Evolutionary conservation across 2,888 invertebrate genomes (phyloP).

Genomic region (Melitaea athalia): DNA sequence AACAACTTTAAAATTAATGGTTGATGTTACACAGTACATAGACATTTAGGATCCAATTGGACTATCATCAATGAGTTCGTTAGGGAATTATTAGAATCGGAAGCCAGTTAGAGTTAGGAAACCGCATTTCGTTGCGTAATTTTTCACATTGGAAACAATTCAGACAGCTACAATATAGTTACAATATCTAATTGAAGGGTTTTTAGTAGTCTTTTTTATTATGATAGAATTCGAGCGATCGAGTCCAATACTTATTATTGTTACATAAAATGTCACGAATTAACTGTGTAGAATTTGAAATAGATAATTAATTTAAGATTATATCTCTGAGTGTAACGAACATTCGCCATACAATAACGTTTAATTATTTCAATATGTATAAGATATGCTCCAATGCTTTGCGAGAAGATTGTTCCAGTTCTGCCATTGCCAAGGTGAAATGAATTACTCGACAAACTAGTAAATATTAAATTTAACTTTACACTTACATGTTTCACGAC

Average conservation of each 20-base stretch:
- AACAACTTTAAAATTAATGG: background rate
- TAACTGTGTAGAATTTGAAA: no score
- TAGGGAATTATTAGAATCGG: background rate
- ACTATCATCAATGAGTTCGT: slow-evolving; percentile 6
- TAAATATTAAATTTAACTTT: slow-evolving; percentile 18
- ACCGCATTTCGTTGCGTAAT: background rate
- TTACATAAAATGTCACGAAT: no score
- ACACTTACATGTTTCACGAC: slow-evolving; percentile 5
- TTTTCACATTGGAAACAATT: background rate
- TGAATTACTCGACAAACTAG: slow-evolving; percentile 39
- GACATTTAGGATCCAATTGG: slow-evolving; percentile 5
- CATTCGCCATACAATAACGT: slow-evolving; percentile 33
- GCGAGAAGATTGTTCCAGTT: slow-evolving; percentile 53
- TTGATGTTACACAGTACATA: background rate
- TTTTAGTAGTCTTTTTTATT: background rate
- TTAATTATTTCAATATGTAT: slow-evolving; percentile 51
- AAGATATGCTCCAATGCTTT: slow-evolving; percentile 52
- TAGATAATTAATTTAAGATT: no score
- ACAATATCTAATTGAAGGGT: background rate
- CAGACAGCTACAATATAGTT: background rate
- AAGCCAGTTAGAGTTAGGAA: background rate
- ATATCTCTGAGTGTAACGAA: no score
- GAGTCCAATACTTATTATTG: no score
- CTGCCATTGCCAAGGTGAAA: slow-evolving; percentile 57
- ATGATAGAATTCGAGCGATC: background rate